These are phyloP conservation scores for Antheraea assamensis DNA, from an alignment of 2,888 invertebrate species.

Conservation along the genomic window DNA sequence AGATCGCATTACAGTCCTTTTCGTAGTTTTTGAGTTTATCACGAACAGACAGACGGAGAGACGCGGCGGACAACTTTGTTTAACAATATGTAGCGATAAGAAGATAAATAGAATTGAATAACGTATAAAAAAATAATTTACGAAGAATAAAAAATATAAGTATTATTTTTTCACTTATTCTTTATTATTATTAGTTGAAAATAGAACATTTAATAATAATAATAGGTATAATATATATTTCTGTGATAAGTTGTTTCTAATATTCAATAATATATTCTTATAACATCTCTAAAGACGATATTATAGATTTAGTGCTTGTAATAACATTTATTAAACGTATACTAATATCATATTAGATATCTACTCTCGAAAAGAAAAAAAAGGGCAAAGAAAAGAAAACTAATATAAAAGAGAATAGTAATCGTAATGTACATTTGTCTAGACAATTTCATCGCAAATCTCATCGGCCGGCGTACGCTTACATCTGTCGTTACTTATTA, in stretches of 20 bases:
- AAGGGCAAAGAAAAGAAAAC: slow-evolving; percentile 22
- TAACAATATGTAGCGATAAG: too few relatives aligned
- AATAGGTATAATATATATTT: too few relatives aligned
- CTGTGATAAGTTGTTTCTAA: not conserved
- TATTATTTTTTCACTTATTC: too few relatives aligned
- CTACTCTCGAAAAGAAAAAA: slow-evolving; percentile 12
- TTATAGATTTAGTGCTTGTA: not conserved
- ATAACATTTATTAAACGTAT: not conserved
- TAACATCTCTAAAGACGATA: not conserved
- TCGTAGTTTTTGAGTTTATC: too few relatives aligned
- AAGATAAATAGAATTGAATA: too few relatives aligned
- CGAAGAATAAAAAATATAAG: too few relatives aligned
- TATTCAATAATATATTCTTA: not conserved
- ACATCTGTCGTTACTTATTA: slow-evolving; percentile 47
- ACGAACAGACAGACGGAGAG: too few relatives aligned
- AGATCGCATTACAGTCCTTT: too few relatives aligned
- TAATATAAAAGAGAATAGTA: slow-evolving; percentile 23
- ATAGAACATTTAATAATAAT: too few relatives aligned
- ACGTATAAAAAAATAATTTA: too few relatives aligned
- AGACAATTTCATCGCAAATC: slow-evolving; percentile 35
- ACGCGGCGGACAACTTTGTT: too few relatives aligned
- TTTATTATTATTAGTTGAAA: too few relatives aligned
- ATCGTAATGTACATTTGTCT: slow-evolving; percentile 24
- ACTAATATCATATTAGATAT: not conserved
- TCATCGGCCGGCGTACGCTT: slow-evolving; percentile 30